Conservation (phyloP, 2,797 vertebrate genomes). For the Astyanax mexicanus region DNA sequence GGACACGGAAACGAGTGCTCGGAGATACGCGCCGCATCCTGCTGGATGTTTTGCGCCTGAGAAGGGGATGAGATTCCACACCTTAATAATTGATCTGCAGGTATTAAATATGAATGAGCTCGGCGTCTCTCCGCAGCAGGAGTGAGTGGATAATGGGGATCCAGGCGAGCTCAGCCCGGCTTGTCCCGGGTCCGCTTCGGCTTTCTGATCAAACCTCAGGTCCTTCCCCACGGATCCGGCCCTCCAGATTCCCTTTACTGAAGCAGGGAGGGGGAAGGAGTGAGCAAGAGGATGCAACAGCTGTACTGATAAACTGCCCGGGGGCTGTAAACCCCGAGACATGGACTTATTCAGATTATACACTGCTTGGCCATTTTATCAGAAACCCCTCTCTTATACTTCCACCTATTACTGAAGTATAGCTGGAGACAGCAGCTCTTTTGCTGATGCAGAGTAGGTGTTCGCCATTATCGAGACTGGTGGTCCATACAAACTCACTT, state of each 20-base stretch:
- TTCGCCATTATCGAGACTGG: background rate
- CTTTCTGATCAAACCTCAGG: constrained; percentile 35
- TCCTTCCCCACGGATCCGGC: background rate
- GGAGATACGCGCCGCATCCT: constrained; percentile 35
- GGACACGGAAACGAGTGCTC: background rate
- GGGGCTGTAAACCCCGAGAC: background rate
- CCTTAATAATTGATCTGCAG: constrained; percentile 60
- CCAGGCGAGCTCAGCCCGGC: constrained; percentile 15
- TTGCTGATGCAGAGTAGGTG: background rate
- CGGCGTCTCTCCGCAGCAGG: constrained; percentile 25
- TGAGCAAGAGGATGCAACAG: background rate
- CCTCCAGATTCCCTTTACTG: constrained; percentile 14
- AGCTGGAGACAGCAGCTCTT: background rate
- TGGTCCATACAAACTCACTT: too few relatives aligned
- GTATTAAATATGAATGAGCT: constrained; percentile 59
- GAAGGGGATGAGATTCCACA: constrained; percentile 46
- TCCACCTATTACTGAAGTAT: background rate
- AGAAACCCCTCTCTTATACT: background rate
- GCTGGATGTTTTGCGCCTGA: constrained; percentile 50
- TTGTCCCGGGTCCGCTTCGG: constrained; percentile 1
- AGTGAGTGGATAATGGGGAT: constrained; percentile 54
- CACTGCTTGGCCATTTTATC: background rate
- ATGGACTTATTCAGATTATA: background rate
- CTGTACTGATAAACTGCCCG: background rate
- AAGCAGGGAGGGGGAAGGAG: background rate